Base-by-base conservation (phyloP, 2,113 vertebrate species). In the Cynocephalus volans region DNA sequence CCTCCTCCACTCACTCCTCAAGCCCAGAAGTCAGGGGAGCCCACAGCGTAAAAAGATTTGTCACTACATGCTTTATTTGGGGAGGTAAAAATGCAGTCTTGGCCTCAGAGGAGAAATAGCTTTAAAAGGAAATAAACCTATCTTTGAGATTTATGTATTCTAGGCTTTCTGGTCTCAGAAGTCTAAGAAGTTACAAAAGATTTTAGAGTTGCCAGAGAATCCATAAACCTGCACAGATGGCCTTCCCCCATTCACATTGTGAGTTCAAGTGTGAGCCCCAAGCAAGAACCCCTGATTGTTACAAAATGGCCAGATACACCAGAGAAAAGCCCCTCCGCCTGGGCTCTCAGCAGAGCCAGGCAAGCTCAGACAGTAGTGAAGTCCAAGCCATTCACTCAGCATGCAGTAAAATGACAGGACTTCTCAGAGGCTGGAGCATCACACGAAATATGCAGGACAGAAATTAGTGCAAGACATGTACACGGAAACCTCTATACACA, bases 121-220 rank as follows among this genome's bases (percentile, higher is more conserved):
- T 89, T 89, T 91, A 54, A 91, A 79, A 80, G 56, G 45, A 90
- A 90, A 97, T 82, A 85, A 90, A 88, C 8, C 9, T 33, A 85
- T 50, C 21, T 65, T 81, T 64, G 13, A 52, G 48, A 89, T 75
- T 73, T 93, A 83, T 64, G 88, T 76, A 76, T 88, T 79, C 26
- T 33, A 85, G 41, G 50, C 2, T 87, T 52, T 91, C 62, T 80
- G 92, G 8, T 45, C 36, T 90, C 31, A 36, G 41, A 94, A 69
- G 67, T 90, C 54, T 67, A 65, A 93, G 56, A 97, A 82, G 41
- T 56, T 85, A 19, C 50, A 90, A 58, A 10, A 45, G 11, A 69
- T 52, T 82, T 69, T 90, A 77, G 58, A 96, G 41, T 65, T 65
- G 8, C n/a, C 75, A n/a, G 69, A 94, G 56, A 64, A 18, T 69